phyloP scores from a whole-genome alignment of 2,797 vertebrate species.

The Phrynocephalus forsythii region DNA sequence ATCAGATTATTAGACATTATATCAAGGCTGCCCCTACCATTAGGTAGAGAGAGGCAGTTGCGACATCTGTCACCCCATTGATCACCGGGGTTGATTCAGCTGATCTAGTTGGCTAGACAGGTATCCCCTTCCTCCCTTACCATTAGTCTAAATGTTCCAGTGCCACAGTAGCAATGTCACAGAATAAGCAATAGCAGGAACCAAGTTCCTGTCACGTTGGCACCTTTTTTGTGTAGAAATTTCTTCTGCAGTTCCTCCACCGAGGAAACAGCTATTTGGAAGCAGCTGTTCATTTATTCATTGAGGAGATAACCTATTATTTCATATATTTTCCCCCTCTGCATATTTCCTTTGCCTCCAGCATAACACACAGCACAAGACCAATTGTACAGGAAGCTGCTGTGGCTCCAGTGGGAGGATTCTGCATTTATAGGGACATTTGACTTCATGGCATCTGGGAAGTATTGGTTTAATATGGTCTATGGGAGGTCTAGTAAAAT shows the following conservation, averaged over 20 bases:
- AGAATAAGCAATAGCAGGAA: background rate
- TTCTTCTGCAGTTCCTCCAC: background rate
- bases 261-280: background rate
- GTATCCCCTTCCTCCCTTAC: background rate
- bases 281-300: background rate
- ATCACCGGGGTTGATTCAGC: too few relatives aligned
- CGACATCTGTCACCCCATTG: too few relatives aligned
- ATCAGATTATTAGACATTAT: background rate
- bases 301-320: background rate
- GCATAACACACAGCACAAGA: background rate
- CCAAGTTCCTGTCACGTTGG: background rate
- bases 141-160: background rate
- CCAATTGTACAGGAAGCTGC: background rate
- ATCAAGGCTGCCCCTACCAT: too few relatives aligned
- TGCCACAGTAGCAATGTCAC: background rate
- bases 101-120: background rate
- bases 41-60: too few relatives aligned
- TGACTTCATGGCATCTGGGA: background rate
- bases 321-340: background rate
- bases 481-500: background rate
- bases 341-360: background rate
- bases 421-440: background rate
- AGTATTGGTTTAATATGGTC: conserved; percentile 3
- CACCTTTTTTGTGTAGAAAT: background rate
- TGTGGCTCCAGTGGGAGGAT: background rate